Base-by-base conservation (phyloP, 2,888 invertebrate species). In the Spisula solida region DNA sequence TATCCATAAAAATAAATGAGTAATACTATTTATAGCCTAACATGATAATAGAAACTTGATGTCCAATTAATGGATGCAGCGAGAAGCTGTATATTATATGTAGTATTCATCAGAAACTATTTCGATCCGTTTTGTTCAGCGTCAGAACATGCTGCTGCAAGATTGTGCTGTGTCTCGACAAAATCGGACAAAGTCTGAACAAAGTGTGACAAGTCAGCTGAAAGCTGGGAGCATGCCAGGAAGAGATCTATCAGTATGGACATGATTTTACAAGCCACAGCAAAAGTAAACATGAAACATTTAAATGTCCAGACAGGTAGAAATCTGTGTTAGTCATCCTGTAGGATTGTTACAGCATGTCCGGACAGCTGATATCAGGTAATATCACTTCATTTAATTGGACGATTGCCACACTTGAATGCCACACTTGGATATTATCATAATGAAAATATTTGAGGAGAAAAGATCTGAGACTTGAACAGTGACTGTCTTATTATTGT, bases 221-320 rank as follows among this genome's bases (percentile, higher is more conserved):
- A 34, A 75, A 87, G 88, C 88, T 90, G 90, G 91, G 82, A 81
- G 78, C n/a, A 41, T 90, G 91, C 91, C 91, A 91, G 91, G 70
- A n/a, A 82, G 16, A 66, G 82, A 82, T 79, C 66, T 55, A 82
- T 88, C 56, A 55, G 80, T 79, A 56, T 51, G 5, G 66, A 86
- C 88, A 85, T 41, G 88, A 82, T 41, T 79, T 25, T 18, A 82
- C 88, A 88, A 79, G 88, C 66, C 25, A 31, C 18, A 29, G 51
- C 88, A 86, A 81, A 82, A 34, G 55, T 84, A 88, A 78, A 78
- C 55, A 75, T 41, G 4, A 31, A n/a, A 55, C 82, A 55, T 86
- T 86, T 86, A 81, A 86, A 85, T 75, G 84, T 84, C 84, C 48
- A 25, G 85, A 85, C 60, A 80, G 20, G 80, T 29, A 56, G 34